Evolutionary conservation across 2,888 invertebrate species (phyloP).

Genomic region (Nesidiocoris tenuis): DNA sequence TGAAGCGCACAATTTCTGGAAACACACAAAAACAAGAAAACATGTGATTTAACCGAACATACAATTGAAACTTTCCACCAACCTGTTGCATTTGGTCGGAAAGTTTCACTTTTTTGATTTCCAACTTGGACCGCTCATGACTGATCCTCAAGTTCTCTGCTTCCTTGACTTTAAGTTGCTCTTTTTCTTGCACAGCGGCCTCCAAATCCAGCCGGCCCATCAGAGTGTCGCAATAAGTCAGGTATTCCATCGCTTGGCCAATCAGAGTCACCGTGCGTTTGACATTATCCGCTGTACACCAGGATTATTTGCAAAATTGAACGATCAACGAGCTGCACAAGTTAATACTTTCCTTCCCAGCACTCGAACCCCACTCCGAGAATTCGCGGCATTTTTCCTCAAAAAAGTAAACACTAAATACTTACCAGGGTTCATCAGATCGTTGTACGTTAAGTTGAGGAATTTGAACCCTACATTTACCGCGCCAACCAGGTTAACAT

Average conservation of each 20-base stretch:
- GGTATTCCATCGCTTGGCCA: constrained; percentile 5
- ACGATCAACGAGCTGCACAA: background rate
- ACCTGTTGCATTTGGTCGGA: background rate
- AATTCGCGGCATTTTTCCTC: no score
- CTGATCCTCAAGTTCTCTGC: background rate
- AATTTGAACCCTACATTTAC: constrained; percentile 20
- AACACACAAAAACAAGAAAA: no score
- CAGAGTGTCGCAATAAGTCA: background rate
- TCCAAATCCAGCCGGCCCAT: constrained; percentile 9
- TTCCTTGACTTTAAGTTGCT: background rate
- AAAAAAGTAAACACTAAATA: no score
- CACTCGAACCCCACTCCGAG: no score
- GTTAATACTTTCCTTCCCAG: background rate
- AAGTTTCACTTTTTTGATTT: background rate
- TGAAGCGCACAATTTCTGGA: no score
- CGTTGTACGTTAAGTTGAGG: constrained; percentile 23
- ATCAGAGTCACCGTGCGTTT: constrained; percentile 9
- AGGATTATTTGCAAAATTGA: background rate
- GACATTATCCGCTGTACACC: constrained; percentile 4
- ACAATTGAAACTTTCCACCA: no score
- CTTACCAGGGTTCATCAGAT: constrained; percentile 32
- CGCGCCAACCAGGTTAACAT: constrained; percentile 18
- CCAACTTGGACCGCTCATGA: background rate
- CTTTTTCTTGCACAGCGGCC: background rate
- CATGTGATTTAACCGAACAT: no score